A percentile compares a stretch with the other conserved stretches of the same genome.
phyloP scores from a whole-genome alignment of 2,888 invertebrate species.

The Drosophila prolongata region DNA sequence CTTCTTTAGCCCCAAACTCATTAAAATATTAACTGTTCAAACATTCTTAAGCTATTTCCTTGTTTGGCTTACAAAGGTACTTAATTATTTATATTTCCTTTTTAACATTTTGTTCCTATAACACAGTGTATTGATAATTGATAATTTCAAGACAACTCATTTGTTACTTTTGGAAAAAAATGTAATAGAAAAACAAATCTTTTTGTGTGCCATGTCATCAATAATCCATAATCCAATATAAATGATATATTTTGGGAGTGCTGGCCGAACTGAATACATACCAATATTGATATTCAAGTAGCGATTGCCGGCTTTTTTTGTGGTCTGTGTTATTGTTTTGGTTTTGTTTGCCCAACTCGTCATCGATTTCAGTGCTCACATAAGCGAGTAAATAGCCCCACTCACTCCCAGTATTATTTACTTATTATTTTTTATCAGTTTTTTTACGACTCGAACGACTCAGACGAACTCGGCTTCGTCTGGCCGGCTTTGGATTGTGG shows the following conservation, averaged over 20 bases:
- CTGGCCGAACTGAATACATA: slow-evolving; percentile 2
- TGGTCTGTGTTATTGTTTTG: slow-evolving; percentile 21
- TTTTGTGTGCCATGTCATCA: too few relatives aligned
- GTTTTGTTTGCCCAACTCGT: slow-evolving; percentile 24
- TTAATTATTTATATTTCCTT: too few relatives aligned
- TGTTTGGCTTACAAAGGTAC: too few relatives aligned
- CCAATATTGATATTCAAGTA: slow-evolving; percentile 9
- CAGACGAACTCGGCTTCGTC: slow-evolving; percentile 18
- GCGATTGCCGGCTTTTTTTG: slow-evolving; percentile 41
- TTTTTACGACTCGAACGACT: slow-evolving; percentile 34
- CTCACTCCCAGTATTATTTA: slow-evolving; percentile 26
- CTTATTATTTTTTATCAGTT: slow-evolving; percentile 48
- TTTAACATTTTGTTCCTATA: too few relatives aligned
- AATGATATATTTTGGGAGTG: slow-evolving; percentile 13
- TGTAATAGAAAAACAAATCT: too few relatives aligned
- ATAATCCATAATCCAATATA: neutral
- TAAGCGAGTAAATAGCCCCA: neutral
- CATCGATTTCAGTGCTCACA: slow-evolving; percentile 25
- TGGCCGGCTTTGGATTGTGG: slow-evolving; percentile 18
- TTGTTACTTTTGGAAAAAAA: too few relatives aligned
- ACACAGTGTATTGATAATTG: too few relatives aligned
- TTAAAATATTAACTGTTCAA: too few relatives aligned
- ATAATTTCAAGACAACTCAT: too few relatives aligned
- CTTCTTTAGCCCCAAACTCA: too few relatives aligned
- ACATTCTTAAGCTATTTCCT: too few relatives aligned